These are phyloP conservation scores for Neoarius graeffei DNA, from an alignment of 2,113 vertebrate genomes.

Conservation along the genomic window DNA sequence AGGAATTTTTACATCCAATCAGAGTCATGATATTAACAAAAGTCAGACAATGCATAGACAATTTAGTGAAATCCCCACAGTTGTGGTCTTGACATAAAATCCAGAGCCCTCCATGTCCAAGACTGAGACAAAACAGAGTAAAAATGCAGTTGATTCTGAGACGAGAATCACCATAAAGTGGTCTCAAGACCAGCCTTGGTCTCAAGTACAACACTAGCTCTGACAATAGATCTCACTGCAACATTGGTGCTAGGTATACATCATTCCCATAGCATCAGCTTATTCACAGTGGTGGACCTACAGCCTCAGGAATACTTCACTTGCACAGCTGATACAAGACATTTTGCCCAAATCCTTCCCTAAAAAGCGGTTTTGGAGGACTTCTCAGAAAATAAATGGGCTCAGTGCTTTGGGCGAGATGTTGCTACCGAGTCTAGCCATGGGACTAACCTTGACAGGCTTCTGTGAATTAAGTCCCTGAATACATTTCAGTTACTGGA, in stretches of 20 bases:
- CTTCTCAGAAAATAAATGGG: neutral
- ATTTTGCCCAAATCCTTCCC: neutral
- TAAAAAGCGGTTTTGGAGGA: neutral
- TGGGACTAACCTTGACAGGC: neutral
- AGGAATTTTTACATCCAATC: too few species aligned
- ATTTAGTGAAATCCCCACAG: too few species aligned
- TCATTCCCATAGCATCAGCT: neutral
- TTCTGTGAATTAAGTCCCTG: neutral
- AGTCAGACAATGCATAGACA: too few species aligned
- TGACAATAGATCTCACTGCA: neutral
- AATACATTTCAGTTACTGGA: conserved; percentile 18
- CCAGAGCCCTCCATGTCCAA: too few species aligned
- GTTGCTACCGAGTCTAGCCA: neutral
- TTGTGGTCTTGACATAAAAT: too few species aligned
- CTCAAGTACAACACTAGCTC: too few species aligned
- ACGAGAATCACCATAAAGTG: too few species aligned
- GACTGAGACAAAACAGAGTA: too few species aligned
- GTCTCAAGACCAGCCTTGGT: too few species aligned
- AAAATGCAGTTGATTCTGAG: too few species aligned
- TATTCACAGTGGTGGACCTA: neutral
- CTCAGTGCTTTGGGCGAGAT: neutral
- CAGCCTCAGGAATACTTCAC: neutral
- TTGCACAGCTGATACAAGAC: neutral
- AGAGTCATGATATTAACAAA: too few species aligned
- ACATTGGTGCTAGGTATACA: neutral